Evolutionary conservation across 2,113 vertebrate genomes (phyloP), one percentile per base, ranked within the genome.

Genomic region (Microcebus ravelobensis): DNA sequence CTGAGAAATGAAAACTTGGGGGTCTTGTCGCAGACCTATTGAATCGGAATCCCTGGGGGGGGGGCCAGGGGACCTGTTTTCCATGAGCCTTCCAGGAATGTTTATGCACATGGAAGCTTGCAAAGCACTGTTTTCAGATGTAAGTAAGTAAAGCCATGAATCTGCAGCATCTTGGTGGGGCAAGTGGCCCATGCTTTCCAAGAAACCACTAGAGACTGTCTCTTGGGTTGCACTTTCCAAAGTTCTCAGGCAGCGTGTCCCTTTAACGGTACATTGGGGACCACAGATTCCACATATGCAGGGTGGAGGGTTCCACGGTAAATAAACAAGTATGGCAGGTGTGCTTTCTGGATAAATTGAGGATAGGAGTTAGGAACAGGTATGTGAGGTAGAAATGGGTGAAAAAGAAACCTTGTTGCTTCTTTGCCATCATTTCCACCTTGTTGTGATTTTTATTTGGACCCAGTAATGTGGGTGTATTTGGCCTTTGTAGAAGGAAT

Each of bases 201-300:
- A 74, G 84, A 87, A 59, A 73, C 63, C 29, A 6, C 21, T 71
- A 3, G 81, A 76, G 39, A 29, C 67, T 21, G 9, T 23, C 31
- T n/a, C 50, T 79, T 31, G 0, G 31, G 4, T 52, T 5, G 0
- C 3, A 42, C 79, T 76, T 71, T 50, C 59, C 70, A 1, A 23
- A 39, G 23, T 31, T 39, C 82, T 85, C 48, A 45, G 71, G 31
- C 31, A 18, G 5, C 2, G 1, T 1, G 0, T 27, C 14, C n/a
- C 23, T 79, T 31, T 5, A 39, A 17, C 1, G 52, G 20, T 3
- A 5, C 7, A 31, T 34, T 1, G 0, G 9, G 23, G 8, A 2
- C 48, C 21, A 10, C 55, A 25, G 71, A 68, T 42, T 25, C 48
- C 11, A 13, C 1, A 1, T 63, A 23, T 10, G 18, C 3, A 27